These are phyloP conservation scores for Selene dorsalis DNA, from an alignment of 2,797 vertebrate genomes.

Conservation along the genomic window DNA sequence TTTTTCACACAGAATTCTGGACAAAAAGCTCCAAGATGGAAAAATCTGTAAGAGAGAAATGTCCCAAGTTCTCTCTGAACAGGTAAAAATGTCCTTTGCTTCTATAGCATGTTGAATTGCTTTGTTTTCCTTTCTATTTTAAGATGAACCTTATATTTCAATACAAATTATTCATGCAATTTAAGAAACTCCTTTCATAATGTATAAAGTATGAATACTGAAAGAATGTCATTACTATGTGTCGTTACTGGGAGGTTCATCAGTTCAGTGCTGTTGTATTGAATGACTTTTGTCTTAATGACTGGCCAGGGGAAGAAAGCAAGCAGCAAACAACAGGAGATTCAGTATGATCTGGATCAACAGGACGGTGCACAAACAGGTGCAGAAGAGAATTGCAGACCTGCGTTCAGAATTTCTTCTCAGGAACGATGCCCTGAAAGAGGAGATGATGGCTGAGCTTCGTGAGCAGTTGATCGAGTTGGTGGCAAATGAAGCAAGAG, in stretches of 20 bases:
- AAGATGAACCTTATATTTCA: neutral
- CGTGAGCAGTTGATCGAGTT: neutral
- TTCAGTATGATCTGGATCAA: slow-evolving; percentile 28
- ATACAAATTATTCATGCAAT: neutral
- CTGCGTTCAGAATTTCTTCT: slow-evolving; percentile 21
- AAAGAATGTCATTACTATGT: neutral
- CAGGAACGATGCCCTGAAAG: neutral
- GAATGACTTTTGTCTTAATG: slow-evolving; percentile 6
- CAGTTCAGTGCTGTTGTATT: neutral
- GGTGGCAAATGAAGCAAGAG: neutral
- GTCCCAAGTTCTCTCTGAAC: rapidly evolving
- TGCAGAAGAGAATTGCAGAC: slow-evolving; percentile 28
- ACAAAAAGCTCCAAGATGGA: slow-evolving; percentile 18
- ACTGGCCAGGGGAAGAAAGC: neutral
- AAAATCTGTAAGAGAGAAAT: neutral
- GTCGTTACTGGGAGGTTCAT: neutral
- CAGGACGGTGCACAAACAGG: slow-evolving; percentile 26
- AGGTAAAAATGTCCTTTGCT: slow-evolving; percentile 27
- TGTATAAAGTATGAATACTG: neutral
- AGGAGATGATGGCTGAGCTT: slow-evolving; percentile 7
- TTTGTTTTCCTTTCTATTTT: neutral
- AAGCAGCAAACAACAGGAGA: neutral
- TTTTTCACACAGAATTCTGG: slow-evolving; percentile 4
- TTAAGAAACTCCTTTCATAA: neutral
- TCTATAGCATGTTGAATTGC: neutral